Percentiles rank a stretch among this genome's conserved stretches.
These are phyloP conservation scores for Scyliorhinus canicula DNA, from an alignment of 2,797 vertebrate species.

Conservation along the genomic window DNA sequence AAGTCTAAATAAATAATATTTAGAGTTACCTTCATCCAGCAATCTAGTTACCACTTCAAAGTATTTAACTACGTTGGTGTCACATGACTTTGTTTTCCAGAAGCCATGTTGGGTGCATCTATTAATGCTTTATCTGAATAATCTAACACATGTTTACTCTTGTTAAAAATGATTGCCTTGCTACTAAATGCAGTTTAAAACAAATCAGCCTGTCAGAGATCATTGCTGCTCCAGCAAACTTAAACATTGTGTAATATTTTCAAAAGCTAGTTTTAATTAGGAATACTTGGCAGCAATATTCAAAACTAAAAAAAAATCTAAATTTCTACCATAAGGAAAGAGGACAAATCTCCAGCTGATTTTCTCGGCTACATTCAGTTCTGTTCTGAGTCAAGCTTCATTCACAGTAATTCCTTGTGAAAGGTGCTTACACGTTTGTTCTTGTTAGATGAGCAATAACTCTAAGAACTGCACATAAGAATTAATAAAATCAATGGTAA, in stretches of 20 bases:
- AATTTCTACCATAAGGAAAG: neutral
- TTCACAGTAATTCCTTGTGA: constrained; percentile 5
- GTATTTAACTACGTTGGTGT: neutral
- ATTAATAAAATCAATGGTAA: neutral
- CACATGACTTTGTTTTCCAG: neutral
- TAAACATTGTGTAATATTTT: neutral
- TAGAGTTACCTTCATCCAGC: neutral
- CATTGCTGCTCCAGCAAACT: neutral
- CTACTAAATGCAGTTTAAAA: neutral
- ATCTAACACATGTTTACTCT: neutral
- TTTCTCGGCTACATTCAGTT: neutral
- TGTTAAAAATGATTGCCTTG: neutral
- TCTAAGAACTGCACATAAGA: neutral
- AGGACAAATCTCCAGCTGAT: neutral
- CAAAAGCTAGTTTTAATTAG: neutral
- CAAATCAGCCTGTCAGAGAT: neutral
- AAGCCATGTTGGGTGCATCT: neutral
- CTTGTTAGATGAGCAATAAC: neutral
- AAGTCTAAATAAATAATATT: neutral
- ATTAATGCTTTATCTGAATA: neutral
- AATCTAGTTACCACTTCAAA: neutral
- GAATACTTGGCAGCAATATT: neutral
- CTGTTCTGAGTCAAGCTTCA: neutral
- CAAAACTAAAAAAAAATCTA: neutral
- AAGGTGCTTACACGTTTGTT: neutral